phyloP scores from a whole-genome alignment of 1,140 invertebrate species.

The Zaprionus africanus region DNA sequence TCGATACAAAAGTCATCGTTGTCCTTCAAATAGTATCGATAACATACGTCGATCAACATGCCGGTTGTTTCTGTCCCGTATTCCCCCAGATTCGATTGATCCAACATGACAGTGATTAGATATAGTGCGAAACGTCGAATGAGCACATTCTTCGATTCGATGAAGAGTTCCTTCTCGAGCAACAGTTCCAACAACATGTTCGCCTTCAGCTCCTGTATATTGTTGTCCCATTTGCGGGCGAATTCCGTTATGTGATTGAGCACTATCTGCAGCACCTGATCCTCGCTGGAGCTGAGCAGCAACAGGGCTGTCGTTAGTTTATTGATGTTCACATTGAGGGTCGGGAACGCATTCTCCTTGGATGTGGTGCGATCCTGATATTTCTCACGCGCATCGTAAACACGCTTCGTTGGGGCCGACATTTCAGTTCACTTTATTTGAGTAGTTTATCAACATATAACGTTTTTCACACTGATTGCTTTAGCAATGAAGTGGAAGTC shows the following conservation, averaged over 20 bases:
- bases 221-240: slow-evolving; percentile 58
- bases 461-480: slow-evolving; percentile 9
- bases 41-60: slow-evolving; percentile 44
- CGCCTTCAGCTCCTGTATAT: slow-evolving; percentile 57
- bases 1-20: slow-evolving; percentile 73
- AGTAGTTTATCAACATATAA: neutral
- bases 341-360: slow-evolving; percentile 54
- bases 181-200: slow-evolving; percentile 57
- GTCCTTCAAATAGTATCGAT: slow-evolving; percentile 56
- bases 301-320: slow-evolving; percentile 60
- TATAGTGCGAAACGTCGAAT: slow-evolving; percentile 69
- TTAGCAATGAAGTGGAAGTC: neutral
- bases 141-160: slow-evolving; percentile 47
- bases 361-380: slow-evolving; percentile 68
- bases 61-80: slow-evolving; percentile 49
- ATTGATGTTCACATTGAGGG: slow-evolving; percentile 59
- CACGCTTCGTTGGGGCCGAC: slow-evolving; percentile 57
- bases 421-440: slow-evolving; percentile 43
- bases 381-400: slow-evolving; percentile 58
- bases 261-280: slow-evolving; percentile 55
- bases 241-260: slow-evolving; percentile 72
- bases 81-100: slow-evolving; percentile 60
- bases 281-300: slow-evolving; percentile 66
- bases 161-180: slow-evolving; percentile 62
- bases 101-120: slow-evolving; percentile 58